Percentiles rank a stretch among this genome's conserved stretches.
Conservation (phyloP, 2,888 invertebrate genomes). For the Zelleria hepariella region DNA sequence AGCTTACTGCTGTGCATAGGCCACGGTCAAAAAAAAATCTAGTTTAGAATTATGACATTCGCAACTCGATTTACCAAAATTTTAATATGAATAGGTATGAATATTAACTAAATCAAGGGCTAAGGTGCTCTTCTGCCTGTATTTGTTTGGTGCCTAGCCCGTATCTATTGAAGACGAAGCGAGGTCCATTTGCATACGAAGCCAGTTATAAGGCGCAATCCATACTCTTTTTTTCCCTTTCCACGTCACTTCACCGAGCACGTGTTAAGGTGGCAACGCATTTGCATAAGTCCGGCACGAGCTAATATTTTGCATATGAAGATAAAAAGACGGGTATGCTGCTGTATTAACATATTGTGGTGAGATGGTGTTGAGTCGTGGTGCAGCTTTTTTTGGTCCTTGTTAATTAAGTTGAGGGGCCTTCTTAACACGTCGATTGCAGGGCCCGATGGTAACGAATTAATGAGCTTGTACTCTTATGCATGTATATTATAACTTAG, state of each 20-base stretch:
- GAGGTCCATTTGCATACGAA: conserved; percentile 19
- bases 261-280: conserved; percentile 44
- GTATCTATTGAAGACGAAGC: background rate
- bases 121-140: background rate
- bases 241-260: conserved; percentile 30
- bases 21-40: no score
- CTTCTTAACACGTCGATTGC: background rate
- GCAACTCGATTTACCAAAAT: no score
- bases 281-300: conserved; percentile 69
- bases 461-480: background rate
- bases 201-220: conserved; percentile 33
- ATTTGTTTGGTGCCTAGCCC: background rate
- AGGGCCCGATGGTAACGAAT: background rate
- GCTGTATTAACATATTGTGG: conserved; percentile 27
- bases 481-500: background rate
- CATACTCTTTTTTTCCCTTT: conserved; percentile 34
- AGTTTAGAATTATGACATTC: no score
- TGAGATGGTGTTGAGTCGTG: conserved; percentile 21
- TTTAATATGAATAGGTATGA: no score
- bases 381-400: conserved; percentile 1
- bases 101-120: background rate
- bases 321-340: conserved; percentile 49
- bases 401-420: background rate
- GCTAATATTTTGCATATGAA: conserved; percentile 67
- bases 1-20: no score